A percentile compares a stretch with the other conserved stretches of the same genome.
phyloP scores from a whole-genome alignment of 2,888 invertebrate genomes.

The Crematogaster levior region DNA sequence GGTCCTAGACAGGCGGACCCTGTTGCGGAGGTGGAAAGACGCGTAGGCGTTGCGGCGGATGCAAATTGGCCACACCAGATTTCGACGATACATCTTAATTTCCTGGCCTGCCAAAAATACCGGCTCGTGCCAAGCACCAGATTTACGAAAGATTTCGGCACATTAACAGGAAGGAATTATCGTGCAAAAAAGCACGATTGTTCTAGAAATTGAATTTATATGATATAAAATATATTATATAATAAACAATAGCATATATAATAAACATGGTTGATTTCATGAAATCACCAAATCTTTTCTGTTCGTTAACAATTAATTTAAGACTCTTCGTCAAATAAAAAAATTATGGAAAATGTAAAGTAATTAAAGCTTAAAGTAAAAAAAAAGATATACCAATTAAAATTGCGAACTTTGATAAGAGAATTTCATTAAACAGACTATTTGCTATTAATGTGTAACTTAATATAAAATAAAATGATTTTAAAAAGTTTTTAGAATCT shows the following conservation, averaged over 20 bases:
- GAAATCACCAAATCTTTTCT: not conserved
- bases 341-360: not conserved
- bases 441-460: not conserved
- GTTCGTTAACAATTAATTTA: too few species aligned
- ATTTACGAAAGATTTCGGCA: slow-evolving; percentile 62
- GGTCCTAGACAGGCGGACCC: slow-evolving; percentile 78
- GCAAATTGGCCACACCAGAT: slow-evolving; percentile 85
- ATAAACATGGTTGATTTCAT: too few species aligned
- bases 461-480: not conserved
- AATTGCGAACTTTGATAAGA: not conserved
- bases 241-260: too few species aligned
- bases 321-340: too few species aligned
- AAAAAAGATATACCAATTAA: not conserved
- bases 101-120: slow-evolving; percentile 74
- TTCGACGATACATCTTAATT: slow-evolving; percentile 85
- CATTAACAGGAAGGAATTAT: not conserved
- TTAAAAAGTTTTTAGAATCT: not conserved
- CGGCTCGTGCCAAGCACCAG: slow-evolving; percentile 53
- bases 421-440: not conserved
- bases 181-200: not conserved
- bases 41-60: slow-evolving; percentile 84
- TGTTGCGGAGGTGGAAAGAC: slow-evolving; percentile 75
- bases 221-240: not conserved
- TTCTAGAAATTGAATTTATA: not conserved
- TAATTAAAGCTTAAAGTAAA: not conserved